Percentiles rank a stretch among this genome's conserved stretches.
Evolutionary conservation across 1,140 invertebrate species (phyloP).

Genomic region (Drosophila pallidifrons): DNA sequence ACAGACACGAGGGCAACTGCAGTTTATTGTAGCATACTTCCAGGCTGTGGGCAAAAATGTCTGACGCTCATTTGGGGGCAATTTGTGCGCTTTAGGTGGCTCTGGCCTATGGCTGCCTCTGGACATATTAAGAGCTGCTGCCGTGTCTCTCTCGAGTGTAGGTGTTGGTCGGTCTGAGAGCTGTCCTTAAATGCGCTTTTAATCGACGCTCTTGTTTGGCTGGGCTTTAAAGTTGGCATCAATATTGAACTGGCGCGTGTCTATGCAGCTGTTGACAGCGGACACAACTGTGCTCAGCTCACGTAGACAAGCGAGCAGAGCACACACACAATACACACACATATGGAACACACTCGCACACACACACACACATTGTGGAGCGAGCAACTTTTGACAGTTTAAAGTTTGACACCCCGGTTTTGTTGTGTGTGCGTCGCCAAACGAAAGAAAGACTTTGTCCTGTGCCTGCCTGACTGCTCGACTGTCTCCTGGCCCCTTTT

Average conservation of each 20-base stretch:
- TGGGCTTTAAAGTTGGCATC: constrained; percentile 64
- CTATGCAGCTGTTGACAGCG: constrained; percentile 71
- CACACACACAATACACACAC: constrained; percentile 8
- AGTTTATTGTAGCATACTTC: constrained; percentile 77
- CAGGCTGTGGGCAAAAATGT: constrained; percentile 45
- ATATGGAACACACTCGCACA: constrained; percentile 5
- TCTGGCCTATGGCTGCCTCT: constrained; percentile 22
- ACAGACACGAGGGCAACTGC: constrained; percentile 22
- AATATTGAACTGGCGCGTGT: constrained; percentile 74
- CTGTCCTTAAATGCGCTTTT: constrained; percentile 75
- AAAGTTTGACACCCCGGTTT: constrained; percentile 66
- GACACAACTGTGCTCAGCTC: constrained; percentile 49
- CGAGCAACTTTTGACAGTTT: constrained; percentile 71
- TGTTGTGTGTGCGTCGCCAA: constrained; percentile 60
- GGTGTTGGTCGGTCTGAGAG: constrained; percentile 1
- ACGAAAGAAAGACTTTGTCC: constrained; percentile 44
- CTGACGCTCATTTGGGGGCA: constrained; percentile 66
- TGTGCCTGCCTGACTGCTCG: constrained; percentile 3
- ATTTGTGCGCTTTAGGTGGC: constrained; percentile 46
- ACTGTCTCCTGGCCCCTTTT: constrained; percentile 22
- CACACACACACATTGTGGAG: constrained; percentile 5
- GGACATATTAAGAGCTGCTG: constrained; percentile 33
- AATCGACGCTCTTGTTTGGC: constrained; percentile 46
- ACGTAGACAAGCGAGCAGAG: constrained; percentile 48
- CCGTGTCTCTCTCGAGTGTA: constrained; percentile 21